phyloP scores from a whole-genome alignment of 1,140 invertebrate genomes.

The Helicoverpa armigera region DNA sequence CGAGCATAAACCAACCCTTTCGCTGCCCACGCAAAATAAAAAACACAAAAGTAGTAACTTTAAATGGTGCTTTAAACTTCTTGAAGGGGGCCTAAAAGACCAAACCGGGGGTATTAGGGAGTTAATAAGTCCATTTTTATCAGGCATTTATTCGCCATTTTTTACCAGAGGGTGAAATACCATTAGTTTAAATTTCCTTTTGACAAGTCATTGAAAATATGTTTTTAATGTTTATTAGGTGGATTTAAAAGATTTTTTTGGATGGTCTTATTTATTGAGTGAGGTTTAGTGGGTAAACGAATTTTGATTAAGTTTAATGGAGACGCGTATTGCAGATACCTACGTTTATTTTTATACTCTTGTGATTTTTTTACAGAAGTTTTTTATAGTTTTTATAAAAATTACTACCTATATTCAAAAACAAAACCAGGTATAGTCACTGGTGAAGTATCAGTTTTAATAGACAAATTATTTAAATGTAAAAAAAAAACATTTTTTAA shows the following conservation, averaged over 20 bases:
- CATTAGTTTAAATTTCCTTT: conserved; percentile 64
- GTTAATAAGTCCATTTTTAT: conserved; percentile 64
- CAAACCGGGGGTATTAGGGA: conserved; percentile 60
- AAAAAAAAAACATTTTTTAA: too few species aligned
- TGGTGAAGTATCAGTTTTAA: too few species aligned
- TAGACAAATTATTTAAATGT: too few species aligned
- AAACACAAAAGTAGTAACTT: neutral
- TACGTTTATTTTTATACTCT: too few species aligned
- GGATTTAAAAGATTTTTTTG: conserved; percentile 25
- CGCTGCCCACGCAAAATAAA: neutral
- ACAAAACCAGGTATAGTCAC: too few species aligned
- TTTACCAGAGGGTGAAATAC: conserved; percentile 57
- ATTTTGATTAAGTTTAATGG: too few species aligned
- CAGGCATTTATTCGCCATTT: conserved; percentile 60
- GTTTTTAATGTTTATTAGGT: conserved; percentile 23
- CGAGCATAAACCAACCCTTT: neutral
- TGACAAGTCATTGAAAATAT: conserved; percentile 50
- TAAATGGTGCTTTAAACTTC: neutral
- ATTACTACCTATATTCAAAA: too few species aligned
- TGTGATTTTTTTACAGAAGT: too few species aligned
- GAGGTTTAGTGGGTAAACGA: neutral
- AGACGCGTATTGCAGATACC: too few species aligned
- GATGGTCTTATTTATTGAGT: conserved; percentile 7
- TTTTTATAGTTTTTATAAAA: too few species aligned
- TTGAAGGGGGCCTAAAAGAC: conserved; percentile 23